Conservation (phyloP, 2,113 vertebrate genomes). For the Pongo pygmaeus region DNA sequence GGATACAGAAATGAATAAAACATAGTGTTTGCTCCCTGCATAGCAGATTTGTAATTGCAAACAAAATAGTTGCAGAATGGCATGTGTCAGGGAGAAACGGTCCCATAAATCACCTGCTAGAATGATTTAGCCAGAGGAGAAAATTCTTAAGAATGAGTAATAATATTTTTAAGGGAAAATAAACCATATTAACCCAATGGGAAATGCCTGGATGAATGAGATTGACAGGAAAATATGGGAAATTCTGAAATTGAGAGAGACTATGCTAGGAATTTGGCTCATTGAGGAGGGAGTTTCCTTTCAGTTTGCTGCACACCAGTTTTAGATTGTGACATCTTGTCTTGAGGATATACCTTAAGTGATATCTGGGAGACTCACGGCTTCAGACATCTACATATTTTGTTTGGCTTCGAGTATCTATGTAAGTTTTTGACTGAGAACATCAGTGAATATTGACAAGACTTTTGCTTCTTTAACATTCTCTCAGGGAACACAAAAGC, state of each 20-base stretch:
- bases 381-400: neutral
- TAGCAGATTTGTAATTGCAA: neutral
- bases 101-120: neutral
- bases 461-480: neutral
- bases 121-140: neutral
- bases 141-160: neutral
- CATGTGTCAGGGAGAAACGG: neutral
- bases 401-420: neutral
- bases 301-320: neutral
- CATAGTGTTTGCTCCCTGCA: neutral
- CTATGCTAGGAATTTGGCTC: neutral
- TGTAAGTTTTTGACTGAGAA: neutral
- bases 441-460: neutral
- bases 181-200: neutral
- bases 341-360: neutral
- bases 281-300: slow-evolving; percentile 4
- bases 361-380: neutral
- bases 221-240: neutral
- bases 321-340: neutral
- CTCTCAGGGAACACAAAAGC: neutral
- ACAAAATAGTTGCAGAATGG: neutral
- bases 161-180: neutral
- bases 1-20: neutral
- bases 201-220: neutral
- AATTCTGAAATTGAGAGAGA: slow-evolving; percentile 11